These are phyloP conservation scores for Lutjanus erythropterus DNA, from an alignment of 2,113 vertebrate genomes.

Conservation along the genomic window DNA sequence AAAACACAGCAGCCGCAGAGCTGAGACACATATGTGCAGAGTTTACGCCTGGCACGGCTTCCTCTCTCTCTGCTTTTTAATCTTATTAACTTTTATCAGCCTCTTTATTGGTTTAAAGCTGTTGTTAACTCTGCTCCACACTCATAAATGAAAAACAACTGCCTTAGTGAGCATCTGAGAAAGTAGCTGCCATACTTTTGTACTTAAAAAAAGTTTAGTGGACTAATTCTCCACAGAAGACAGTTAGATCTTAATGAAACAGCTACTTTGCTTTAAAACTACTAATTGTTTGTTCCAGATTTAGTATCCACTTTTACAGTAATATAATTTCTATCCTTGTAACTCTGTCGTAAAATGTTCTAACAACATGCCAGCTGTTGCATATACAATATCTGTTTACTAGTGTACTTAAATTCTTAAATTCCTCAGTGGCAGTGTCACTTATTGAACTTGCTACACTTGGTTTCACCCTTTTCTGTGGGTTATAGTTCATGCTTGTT, in stretches of 20 bases:
- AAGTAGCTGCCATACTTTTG: conserved; percentile 31
- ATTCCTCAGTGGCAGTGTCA: background rate
- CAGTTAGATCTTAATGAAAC: conserved; percentile 24
- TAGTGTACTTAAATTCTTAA: background rate
- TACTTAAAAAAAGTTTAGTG: conserved; percentile 33
- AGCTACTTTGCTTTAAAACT: conserved; percentile 27
- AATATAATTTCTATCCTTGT: background rate
- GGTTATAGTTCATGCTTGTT: background rate
- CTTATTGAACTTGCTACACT: conserved; percentile 17
- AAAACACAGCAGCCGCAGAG: conserved; percentile 68
- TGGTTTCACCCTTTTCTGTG: background rate
- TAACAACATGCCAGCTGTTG: conserved; percentile 1
- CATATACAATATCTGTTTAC: conserved; percentile 6
- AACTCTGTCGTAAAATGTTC: background rate
- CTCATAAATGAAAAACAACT: conserved; percentile 49
- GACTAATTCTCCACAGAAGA: conserved; percentile 2
- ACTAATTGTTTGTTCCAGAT: conserved; percentile 12
- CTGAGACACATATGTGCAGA: conserved; percentile 52
- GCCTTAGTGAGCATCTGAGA: conserved; percentile 37
- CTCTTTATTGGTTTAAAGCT: conserved; percentile 49
- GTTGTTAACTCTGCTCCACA: conserved; percentile 41
- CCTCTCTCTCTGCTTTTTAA: conserved; percentile 51
- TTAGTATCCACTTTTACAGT: background rate
- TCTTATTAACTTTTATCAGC: conserved; percentile 62
- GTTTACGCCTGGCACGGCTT: conserved; percentile 51